phyloP scores from a whole-genome alignment of 2,888 invertebrate genomes.

The Thereva unica region DNA sequence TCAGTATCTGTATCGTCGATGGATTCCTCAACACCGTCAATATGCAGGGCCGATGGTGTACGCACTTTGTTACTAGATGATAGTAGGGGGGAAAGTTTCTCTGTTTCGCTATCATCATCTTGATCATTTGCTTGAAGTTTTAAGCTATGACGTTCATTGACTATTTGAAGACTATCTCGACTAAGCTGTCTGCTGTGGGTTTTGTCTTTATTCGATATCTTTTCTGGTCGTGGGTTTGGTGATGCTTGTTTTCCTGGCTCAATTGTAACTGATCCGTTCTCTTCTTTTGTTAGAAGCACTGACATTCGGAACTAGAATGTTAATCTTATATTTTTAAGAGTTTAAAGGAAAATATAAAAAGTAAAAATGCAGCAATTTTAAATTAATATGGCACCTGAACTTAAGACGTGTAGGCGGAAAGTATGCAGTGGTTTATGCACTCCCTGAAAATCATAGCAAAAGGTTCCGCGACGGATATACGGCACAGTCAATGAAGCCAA shows the following conservation, averaged over 20 bases:
- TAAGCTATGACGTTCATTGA: conserved; percentile 63
- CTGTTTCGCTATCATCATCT: conserved; percentile 82
- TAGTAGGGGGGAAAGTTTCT: conserved; percentile 78
- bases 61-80: conserved; percentile 45
- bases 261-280: conserved; percentile 56
- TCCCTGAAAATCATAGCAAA: no score
- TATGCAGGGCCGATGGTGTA: conserved; percentile 50
- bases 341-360: no score
- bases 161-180: conserved; percentile 64
- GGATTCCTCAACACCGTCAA: conserved; percentile 62
- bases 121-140: conserved; percentile 49
- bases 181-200: conserved; percentile 54
- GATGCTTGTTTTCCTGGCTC: conserved; percentile 55
- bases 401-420: no score
- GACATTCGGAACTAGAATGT: conserved; percentile 69
- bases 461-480: no score
- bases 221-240: conserved; percentile 47
- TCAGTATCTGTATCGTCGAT: conserved; percentile 68
- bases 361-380: no score
- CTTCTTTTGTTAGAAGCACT: conserved; percentile 70
- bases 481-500: no score
- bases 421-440: no score
- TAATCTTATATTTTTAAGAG: not conserved
- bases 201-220: conserved; percentile 43
- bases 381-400: no score